Percentiles rank a stretch among this genome's conserved stretches.
These are phyloP conservation scores for Notospermus geniculatus DNA, from an alignment of 1,140 invertebrate genomes.

Conservation along the genomic window DNA sequence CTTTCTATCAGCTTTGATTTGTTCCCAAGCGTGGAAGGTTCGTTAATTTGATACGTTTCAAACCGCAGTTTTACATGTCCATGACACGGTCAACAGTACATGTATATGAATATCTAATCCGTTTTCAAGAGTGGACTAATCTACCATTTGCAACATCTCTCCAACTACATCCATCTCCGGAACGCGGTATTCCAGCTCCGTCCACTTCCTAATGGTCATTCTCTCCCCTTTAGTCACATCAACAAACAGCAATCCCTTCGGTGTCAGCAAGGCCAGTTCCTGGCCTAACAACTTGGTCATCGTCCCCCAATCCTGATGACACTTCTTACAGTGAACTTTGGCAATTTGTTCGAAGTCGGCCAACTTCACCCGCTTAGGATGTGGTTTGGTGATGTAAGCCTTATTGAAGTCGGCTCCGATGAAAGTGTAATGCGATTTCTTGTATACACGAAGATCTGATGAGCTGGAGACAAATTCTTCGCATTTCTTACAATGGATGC, in stretches of 20 bases:
- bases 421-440: constrained; percentile 30
- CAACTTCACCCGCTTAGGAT: constrained; percentile 13
- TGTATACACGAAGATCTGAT: constrained; percentile 30
- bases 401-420: constrained; percentile 24
- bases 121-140: too few species aligned
- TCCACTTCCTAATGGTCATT: constrained; percentile 28
- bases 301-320: constrained; percentile 35
- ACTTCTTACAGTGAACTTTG: constrained; percentile 34
- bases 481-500: constrained; percentile 33
- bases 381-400: constrained; percentile 12
- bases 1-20: too few species aligned
- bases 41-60: too few species aligned
- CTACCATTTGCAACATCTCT: too few species aligned
- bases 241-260: constrained; percentile 28
- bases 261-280: constrained; percentile 32
- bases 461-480: constrained; percentile 31
- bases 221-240: constrained; percentile 20
- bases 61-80: too few species aligned
- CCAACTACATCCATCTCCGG: too few species aligned
- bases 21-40: too few species aligned
- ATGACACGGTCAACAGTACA: too few species aligned
- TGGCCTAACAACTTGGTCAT: constrained; percentile 20
- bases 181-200: constrained; percentile 7
- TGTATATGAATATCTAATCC: too few species aligned
- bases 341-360: constrained; percentile 24